phyloP scores from a whole-genome alignment of 2,113 vertebrate species.

The Salvelinus fontinalis region DNA sequence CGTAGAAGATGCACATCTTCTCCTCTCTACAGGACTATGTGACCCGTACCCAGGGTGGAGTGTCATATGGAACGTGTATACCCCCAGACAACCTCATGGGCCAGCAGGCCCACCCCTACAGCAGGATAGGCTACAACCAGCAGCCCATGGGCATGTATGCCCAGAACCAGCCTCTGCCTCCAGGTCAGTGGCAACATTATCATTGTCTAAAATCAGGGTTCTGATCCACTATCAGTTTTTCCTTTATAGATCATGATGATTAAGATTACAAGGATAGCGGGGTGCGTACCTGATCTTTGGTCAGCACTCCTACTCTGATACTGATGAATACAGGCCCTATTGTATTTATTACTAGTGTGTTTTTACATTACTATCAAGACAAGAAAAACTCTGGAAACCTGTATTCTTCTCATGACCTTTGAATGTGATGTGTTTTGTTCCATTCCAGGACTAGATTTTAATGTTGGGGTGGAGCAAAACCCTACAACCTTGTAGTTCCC shows the following conservation, averaged over 20 bases:
- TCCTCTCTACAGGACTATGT: slow-evolving; percentile 78
- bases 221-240: too few relatives aligned
- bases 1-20: neutral
- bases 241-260: too few relatives aligned
- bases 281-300: too few relatives aligned
- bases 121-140: slow-evolving; percentile 79
- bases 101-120: slow-evolving; percentile 74
- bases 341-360: too few relatives aligned
- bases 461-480: too few relatives aligned
- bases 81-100: slow-evolving; percentile 82
- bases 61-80: slow-evolving; percentile 77
- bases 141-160: slow-evolving; percentile 82
- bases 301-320: too few relatives aligned
- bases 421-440: neutral
- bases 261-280: too few relatives aligned
- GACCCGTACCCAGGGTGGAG: slow-evolving; percentile 74
- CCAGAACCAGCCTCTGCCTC: slow-evolving; percentile 95
- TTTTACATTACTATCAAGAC: neutral
- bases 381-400: neutral
- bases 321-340: too few relatives aligned
- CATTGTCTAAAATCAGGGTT: too few relatives aligned
- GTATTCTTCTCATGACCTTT: neutral
- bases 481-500: too few relatives aligned
- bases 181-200: slow-evolving; percentile 74
- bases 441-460: too few relatives aligned